Evolutionary conservation across 2,113 vertebrate genomes (phyloP), one percentile per base, ranked within the genome.

Genomic region (Polyodon spathula): DNA sequence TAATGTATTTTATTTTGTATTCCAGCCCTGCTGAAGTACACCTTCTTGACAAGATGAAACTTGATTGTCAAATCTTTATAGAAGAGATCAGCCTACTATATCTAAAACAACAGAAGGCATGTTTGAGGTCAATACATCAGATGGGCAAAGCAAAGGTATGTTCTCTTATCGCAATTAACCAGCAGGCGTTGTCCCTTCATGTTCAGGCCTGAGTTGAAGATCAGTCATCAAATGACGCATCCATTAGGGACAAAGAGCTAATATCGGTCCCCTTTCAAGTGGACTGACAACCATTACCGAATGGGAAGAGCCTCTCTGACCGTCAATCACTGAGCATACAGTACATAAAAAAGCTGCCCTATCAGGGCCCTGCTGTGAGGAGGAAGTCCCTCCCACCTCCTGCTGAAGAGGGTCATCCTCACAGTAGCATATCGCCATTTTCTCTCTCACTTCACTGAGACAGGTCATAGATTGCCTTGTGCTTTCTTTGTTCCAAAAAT

Each of bases 41-140:
- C 52, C 66, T 87, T 58, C 69, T 84, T 67, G 70, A 76, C 60
- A 77, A 76, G 67, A 80, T 84, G 74, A 82, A 71, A 67, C 76
- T 84, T 46, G 79, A 83, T 64, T 82, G 67, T n/a, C 75, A 80
- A 54, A 68, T 87, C 63, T 85, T 89, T 64, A 77, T 84, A 76
- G 81, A 86, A 63, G 84, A 83, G 54, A 80, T 80, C 60, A 72
- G 74, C 57, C 65, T 86, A 40, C 78, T 85, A 0, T 80, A 79
- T 74, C 73, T 78, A 8, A 83, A 69, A 66, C 70, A 79, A 8
- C 76, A 81, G 61, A 57, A 62, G 42, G 56, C 74, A 37, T 74
- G 82, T 63, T 77, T 82, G 52, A 76, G 74, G 52, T 62, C 69
- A 2, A 73, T 73, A 37, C 55, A 81, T 9, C 73, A 81, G 59